Percentiles rank a stretch among this genome's conserved stretches.
These are phyloP conservation scores for Nymphicus hollandicus DNA, from an alignment of 2,113 vertebrate species.

Conservation along the genomic window DNA sequence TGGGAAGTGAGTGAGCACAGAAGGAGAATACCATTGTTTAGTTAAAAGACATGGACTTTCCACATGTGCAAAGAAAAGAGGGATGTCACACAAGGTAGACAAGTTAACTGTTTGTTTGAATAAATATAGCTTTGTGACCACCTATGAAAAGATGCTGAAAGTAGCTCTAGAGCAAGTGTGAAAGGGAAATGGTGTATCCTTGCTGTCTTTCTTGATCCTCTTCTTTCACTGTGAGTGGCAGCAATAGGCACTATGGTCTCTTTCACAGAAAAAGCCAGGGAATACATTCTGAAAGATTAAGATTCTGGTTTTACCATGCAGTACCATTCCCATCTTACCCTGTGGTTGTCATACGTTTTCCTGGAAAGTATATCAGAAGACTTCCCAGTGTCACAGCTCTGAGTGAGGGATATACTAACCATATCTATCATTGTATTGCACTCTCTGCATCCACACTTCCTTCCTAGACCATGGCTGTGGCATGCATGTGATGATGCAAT, in stretches of 20 bases:
- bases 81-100: neutral
- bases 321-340: neutral
- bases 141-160: neutral
- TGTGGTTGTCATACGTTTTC: neutral
- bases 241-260: neutral
- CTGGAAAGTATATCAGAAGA: neutral
- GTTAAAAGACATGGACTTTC: neutral
- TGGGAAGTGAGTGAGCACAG: neutral
- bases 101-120: neutral
- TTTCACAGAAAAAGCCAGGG: neutral
- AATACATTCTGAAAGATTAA: neutral
- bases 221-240: neutral
- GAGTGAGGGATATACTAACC: neutral
- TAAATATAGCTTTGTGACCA: neutral
- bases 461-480: neutral
- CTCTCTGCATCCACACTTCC: neutral
- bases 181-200: neutral
- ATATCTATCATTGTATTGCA: neutral
- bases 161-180: accelerated
- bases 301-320: neutral
- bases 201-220: neutral
- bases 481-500: neutral
- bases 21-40: neutral
- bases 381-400: neutral
- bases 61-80: neutral